phyloP scores from a whole-genome alignment of 2,113 vertebrate species.

The Gobius niger region DNA sequence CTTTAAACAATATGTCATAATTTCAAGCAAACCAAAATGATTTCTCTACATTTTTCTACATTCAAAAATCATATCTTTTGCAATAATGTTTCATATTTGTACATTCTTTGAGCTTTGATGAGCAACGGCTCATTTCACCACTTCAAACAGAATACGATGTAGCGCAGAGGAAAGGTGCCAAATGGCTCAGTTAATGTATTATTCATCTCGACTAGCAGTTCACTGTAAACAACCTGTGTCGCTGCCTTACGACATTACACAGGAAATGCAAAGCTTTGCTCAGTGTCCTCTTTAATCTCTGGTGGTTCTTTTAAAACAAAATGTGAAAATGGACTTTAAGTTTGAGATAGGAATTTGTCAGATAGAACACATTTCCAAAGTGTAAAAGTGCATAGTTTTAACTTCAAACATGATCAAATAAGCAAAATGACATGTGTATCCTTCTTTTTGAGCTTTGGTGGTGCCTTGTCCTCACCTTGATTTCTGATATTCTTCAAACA shows the following conservation, averaged over 20 bases:
- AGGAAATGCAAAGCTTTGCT: neutral
- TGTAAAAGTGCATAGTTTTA: too few species aligned
- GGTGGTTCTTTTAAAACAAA: neutral
- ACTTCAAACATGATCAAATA: too few species aligned
- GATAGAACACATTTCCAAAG: too few species aligned
- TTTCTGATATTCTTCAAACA: neutral
- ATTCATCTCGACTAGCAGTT: slow-evolving; percentile 42
- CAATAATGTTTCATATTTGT: too few species aligned
- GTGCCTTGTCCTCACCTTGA: neutral
- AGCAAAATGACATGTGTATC: too few species aligned
- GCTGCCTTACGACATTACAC: neutral
- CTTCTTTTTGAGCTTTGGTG: too few species aligned
- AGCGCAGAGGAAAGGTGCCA: slow-evolving; percentile 36
- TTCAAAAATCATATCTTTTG: too few species aligned
- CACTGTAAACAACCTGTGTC: slow-evolving; percentile 42
- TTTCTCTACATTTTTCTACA: too few species aligned
- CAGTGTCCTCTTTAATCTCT: neutral
- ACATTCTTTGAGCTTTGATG: slow-evolving; percentile 44
- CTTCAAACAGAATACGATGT: slow-evolving; percentile 64
- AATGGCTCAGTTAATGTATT: slow-evolving; percentile 49
- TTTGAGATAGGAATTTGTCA: too few species aligned
- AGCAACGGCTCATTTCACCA: slow-evolving; percentile 42
- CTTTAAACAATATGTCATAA: too few species aligned
- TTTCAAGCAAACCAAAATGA: too few species aligned
- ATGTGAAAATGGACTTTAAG: neutral